These are phyloP conservation scores for Drosophila trapezifrons DNA, from an alignment of 1,140 invertebrate genomes.

Conservation along the genomic window DNA sequence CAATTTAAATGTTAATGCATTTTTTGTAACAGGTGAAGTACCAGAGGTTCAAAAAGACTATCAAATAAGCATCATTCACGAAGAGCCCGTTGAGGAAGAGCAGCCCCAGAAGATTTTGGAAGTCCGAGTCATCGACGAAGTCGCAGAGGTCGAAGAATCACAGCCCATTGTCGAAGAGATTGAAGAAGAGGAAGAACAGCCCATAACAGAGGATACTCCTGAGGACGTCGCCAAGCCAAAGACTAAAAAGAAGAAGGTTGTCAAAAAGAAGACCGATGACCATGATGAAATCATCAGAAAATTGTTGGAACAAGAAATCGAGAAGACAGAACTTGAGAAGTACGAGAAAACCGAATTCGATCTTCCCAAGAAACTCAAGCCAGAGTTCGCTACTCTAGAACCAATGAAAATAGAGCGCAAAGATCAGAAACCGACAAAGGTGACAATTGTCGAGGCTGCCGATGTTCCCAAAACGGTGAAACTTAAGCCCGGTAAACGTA, in stretches of 20 bases:
- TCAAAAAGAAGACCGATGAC: constrained; percentile 78
- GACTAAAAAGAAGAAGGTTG: constrained; percentile 72
- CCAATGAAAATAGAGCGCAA: constrained; percentile 78
- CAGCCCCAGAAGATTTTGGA: constrained; percentile 63
- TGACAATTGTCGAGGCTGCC: constrained; percentile 71
- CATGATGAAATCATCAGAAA: constrained; percentile 79
- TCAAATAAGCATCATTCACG: constrained; percentile 73
- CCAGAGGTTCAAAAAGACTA: constrained; percentile 73
- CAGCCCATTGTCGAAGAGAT: constrained; percentile 74
- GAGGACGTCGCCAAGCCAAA: constrained; percentile 67
- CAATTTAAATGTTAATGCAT: constrained; percentile 42
- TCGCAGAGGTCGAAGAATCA: constrained; percentile 57
- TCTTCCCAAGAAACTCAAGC: constrained; percentile 76
- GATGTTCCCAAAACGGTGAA: constrained; percentile 76
- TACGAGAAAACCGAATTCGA: constrained; percentile 79
- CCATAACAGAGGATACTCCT: constrained; percentile 26
- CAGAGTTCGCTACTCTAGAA: constrained; percentile 70
- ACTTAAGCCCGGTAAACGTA: constrained; percentile 76
- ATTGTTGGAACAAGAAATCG: constrained; percentile 77
- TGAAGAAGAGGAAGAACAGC: constrained; percentile 66
- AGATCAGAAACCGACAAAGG: constrained; percentile 79
- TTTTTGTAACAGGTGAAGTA: constrained; percentile 74
- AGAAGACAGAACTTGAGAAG: constrained; percentile 82
- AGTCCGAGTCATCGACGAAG: constrained; percentile 73
- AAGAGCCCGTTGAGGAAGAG: constrained; percentile 67